Conservation (phyloP, 2,797 vertebrate genomes). For the Gephyroberyx darwinii region DNA sequence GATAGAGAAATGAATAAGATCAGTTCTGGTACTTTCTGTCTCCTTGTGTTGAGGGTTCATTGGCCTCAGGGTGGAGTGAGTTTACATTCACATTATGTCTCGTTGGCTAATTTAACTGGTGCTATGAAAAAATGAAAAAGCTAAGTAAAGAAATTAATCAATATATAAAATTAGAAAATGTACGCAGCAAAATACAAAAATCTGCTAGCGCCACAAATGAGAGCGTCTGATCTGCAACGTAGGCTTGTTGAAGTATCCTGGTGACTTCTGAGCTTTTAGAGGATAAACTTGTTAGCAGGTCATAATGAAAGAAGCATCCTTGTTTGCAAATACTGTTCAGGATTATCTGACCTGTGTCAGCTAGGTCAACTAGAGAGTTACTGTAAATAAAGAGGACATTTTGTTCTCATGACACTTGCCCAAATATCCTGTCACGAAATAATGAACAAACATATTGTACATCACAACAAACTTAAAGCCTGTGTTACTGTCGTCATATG, state of each 20-base stretch:
- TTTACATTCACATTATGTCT: conserved; percentile 43
- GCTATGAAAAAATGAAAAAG: too few species aligned
- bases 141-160: not conserved
- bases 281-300: not conserved
- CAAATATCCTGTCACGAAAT: not conserved
- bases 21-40: not conserved
- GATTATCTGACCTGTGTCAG: not conserved
- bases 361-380: not conserved
- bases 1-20: not conserved
- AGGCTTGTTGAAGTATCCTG: too few species aligned
- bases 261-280: too few species aligned
- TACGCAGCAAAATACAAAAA: too few species aligned
- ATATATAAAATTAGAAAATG: not conserved
- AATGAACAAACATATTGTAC: too few species aligned
- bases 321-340: not conserved
- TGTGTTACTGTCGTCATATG: not conserved
- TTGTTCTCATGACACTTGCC: not conserved
- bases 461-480: too few species aligned
- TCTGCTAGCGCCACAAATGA: too few species aligned
- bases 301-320: not conserved
- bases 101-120: conserved; percentile 13
- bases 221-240: too few species aligned
- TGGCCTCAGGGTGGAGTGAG: not conserved
- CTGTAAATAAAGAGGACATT: not conserved
- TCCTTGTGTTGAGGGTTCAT: conserved; percentile 28